Conservation (phyloP, 2,797 vertebrate species). For the Gallinago stenura region DNA sequence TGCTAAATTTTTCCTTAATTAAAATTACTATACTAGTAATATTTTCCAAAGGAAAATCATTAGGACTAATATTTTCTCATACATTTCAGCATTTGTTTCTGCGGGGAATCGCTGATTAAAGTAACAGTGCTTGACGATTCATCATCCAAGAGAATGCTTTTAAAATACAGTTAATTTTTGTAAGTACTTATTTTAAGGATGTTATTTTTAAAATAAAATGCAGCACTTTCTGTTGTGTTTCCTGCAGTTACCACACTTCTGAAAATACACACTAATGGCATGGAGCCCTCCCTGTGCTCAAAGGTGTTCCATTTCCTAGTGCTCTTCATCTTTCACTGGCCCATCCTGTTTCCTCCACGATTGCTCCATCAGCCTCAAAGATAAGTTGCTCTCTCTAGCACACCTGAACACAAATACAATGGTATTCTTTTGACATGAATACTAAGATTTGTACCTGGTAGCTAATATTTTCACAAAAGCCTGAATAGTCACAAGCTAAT, state of each 20-base stretch:
- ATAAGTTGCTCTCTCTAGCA: not conserved
- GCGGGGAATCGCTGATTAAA: conserved; percentile 22
- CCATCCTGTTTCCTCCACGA: not conserved
- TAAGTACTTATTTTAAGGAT: conserved; percentile 9
- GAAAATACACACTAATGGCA: not conserved
- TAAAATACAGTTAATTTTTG: conserved; percentile 37
- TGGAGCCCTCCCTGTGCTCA: not conserved
- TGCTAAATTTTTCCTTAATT: conserved; percentile 80
- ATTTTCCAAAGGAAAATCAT: conserved; percentile 75
- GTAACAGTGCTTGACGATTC: conserved; percentile 30
- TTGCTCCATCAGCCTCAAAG: not conserved
- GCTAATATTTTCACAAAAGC: not conserved
- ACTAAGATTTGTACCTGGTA: not conserved
- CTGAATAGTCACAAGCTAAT: not conserved
- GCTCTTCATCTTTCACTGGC: not conserved
- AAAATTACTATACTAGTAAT: conserved; percentile 68
- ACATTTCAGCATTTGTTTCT: conserved; percentile 55
- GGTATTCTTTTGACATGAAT: conserved; percentile 11
- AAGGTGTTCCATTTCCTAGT: not conserved
- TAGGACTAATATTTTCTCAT: conserved; percentile 66
- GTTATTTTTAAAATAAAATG: conserved; percentile 20
- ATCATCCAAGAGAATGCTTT: conserved; percentile 29
- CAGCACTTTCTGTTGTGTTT: conserved; percentile 37
- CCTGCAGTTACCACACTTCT: not conserved
- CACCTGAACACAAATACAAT: not conserved